Percentiles rank a stretch among this genome's conserved stretches.
phyloP scores from a whole-genome alignment of 2,113 vertebrate species.

The Oceanites oceanicus region DNA sequence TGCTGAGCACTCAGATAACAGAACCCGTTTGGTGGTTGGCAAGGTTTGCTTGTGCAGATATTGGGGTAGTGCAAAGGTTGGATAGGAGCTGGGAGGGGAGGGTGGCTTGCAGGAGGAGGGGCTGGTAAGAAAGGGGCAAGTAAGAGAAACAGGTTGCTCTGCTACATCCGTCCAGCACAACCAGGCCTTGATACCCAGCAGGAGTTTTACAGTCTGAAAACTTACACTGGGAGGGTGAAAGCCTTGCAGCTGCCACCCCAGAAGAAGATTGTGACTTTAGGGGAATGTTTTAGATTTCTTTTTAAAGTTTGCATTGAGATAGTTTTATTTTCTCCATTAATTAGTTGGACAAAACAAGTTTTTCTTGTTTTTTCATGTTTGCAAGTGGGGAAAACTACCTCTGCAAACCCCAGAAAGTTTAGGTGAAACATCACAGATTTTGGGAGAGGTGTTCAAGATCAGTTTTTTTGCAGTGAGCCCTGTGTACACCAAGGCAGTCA shows the following conservation, averaged over 20 bases:
- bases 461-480: not conserved
- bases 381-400: not conserved
- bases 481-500: not conserved
- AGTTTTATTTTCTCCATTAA: not conserved
- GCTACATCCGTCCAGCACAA: not conserved
- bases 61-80: not conserved
- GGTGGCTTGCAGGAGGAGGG: not conserved
- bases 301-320: not conserved
- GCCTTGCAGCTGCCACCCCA: not conserved
- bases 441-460: not conserved
- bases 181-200: not conserved
- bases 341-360: not conserved
- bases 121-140: not conserved
- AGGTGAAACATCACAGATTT: not conserved
- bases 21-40: rapidly evolving
- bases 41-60: not conserved
- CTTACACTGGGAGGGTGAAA: not conserved
- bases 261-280: not conserved
- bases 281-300: not conserved
- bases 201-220: not conserved
- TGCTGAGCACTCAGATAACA: not conserved
- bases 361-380: not conserved
- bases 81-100: not conserved
- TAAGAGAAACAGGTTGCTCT: not conserved
- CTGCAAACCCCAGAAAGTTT: not conserved